These are phyloP conservation scores for Corythaeola cristata DNA, from an alignment of 2,113 vertebrate genomes.

Conservation along the genomic window DNA sequence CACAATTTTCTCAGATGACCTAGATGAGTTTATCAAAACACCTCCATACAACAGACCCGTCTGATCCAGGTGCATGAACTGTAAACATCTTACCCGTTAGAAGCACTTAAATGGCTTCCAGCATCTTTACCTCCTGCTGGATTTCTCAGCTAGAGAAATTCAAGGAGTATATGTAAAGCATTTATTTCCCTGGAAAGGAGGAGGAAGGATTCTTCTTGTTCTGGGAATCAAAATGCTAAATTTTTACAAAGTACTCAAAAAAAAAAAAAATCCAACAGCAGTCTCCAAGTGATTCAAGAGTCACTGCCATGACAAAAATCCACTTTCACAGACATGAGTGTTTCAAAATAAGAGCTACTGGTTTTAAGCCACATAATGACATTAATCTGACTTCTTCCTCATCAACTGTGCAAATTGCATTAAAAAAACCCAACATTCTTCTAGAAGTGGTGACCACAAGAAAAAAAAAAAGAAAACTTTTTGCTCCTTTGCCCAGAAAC, in stretches of 20 bases:
- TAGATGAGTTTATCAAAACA: neutral
- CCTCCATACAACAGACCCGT: neutral
- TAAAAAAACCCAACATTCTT: neutral
- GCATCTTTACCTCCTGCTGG: slow-evolving; percentile 17
- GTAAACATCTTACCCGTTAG: neutral
- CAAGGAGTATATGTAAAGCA: neutral
- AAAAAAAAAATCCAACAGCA: neutral
- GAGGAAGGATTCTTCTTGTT: neutral
- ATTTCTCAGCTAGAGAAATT: slow-evolving; percentile 6
- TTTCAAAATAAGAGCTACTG: neutral
- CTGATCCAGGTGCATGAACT: neutral
- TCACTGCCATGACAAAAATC: neutral
- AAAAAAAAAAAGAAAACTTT: neutral
- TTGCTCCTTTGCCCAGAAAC: neutral
- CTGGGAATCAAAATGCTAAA: neutral
- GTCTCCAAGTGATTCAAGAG: neutral
- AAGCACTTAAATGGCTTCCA: slow-evolving; percentile 12
- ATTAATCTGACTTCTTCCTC: neutral
- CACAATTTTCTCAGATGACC: neutral
- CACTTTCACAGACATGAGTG: neutral
- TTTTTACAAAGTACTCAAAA: neutral
- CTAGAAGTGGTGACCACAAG: neutral
- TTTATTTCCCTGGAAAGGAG: neutral
- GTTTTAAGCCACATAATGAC: neutral
- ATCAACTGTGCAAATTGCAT: neutral